These are phyloP conservation scores for Frankliniella intonsa DNA, from an alignment of 2,888 invertebrate genomes.

Conservation along the genomic window DNA sequence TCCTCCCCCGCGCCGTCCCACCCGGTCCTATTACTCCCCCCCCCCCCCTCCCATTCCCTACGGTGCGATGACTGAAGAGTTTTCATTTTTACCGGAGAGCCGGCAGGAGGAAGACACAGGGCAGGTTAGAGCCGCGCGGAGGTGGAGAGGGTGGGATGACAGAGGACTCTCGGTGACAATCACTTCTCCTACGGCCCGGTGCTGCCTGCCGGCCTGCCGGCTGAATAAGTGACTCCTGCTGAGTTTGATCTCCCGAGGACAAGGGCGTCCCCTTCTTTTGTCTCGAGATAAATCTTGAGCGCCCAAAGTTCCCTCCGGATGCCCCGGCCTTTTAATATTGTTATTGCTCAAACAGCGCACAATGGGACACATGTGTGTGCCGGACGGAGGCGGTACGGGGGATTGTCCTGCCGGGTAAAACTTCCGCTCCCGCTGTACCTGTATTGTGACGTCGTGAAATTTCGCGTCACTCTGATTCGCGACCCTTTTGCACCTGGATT, in stretches of 20 bases:
- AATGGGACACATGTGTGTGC: not conserved
- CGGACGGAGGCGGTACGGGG: not conserved
- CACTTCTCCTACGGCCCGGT: not conserved
- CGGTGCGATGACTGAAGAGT: too few species aligned
- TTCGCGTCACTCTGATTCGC: too few species aligned
- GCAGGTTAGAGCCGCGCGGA: not conserved
- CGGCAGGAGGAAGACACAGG: too few species aligned
- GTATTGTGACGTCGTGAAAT: too few species aligned
- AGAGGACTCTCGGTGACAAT: not conserved
- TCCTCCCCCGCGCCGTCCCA: too few species aligned
- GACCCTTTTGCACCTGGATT: too few species aligned
- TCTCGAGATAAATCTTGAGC: not conserved
- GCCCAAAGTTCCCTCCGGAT: not conserved
- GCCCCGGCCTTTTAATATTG: not conserved
- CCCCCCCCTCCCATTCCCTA: too few species aligned
- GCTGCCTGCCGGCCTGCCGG: not conserved
- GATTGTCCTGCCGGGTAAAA: too few species aligned
- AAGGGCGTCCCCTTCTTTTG: not conserved
- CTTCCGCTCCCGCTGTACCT: not conserved
- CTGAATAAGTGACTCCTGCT: slow-evolving; percentile 13
- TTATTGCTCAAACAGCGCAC: not conserved
- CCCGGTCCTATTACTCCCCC: too few species aligned
- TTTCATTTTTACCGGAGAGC: too few species aligned
- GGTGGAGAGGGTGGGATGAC: not conserved
- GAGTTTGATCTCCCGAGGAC: not conserved